These are phyloP conservation scores for Sericinus montela DNA, from an alignment of 2,888 invertebrate species.

Conservation along the genomic window DNA sequence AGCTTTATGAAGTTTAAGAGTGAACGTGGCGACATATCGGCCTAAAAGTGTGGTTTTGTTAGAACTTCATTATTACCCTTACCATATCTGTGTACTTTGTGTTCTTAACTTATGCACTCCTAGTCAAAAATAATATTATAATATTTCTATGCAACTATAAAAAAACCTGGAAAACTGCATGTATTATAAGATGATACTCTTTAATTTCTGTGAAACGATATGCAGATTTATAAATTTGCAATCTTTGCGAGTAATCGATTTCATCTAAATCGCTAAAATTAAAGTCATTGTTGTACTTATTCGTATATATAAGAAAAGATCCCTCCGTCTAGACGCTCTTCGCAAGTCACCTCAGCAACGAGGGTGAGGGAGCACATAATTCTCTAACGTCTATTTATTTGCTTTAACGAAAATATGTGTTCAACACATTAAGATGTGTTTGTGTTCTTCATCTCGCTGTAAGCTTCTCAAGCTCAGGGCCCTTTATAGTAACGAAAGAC, in stretches of 20 bases:
- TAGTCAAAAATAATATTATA: no score
- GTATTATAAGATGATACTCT: no score
- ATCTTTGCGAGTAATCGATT: constrained; percentile 5
- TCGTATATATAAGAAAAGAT: constrained; percentile 43
- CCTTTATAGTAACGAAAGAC: no score
- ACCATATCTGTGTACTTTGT: no score
- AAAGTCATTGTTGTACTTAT: constrained; percentile 23
- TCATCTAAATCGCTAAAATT: constrained; percentile 17
- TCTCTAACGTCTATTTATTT: constrained; percentile 71
- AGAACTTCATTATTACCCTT: no score
- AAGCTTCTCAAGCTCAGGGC: background rate
- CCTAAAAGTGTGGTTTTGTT: background rate
- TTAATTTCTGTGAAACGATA: no score
- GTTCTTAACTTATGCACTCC: no score
- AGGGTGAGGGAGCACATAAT: constrained; percentile 69
- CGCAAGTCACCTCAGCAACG: constrained; percentile 58
- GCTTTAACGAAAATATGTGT: constrained; percentile 63
- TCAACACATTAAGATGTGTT: constrained; percentile 46
- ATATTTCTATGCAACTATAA: no score
- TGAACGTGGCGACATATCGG: background rate
- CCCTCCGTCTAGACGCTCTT: constrained; percentile 75
- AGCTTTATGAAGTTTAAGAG: background rate
- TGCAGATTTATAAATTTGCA: background rate
- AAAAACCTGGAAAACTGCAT: no score
- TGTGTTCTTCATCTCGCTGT: constrained; percentile 32